phyloP scores from a whole-genome alignment of 2,888 invertebrate genomes.

The Esperia sulphurella region DNA sequence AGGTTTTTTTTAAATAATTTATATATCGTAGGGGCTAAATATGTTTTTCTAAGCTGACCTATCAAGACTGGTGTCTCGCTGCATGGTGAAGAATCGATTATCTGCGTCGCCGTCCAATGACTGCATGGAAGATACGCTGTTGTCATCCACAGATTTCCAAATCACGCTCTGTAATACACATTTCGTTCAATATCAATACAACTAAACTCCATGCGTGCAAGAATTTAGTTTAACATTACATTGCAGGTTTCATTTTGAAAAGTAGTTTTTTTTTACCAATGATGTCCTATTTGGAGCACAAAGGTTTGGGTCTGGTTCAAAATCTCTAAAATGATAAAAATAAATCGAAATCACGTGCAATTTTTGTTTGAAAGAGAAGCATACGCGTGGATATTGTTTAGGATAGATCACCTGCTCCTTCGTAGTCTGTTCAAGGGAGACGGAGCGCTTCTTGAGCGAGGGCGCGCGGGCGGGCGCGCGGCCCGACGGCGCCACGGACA shows the following conservation, averaged over 20 bases:
- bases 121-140: slow-evolving; percentile 91
- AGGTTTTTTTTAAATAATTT: too few species aligned
- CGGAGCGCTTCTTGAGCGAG: slow-evolving; percentile 73
- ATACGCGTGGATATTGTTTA: neutral
- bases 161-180: slow-evolving; percentile 56
- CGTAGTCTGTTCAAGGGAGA: slow-evolving; percentile 73
- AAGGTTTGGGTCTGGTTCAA: too few species aligned
- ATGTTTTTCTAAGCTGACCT: slow-evolving; percentile 63
- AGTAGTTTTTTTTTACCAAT: too few species aligned
- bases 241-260: too few species aligned
- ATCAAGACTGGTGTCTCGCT: slow-evolving; percentile 88
- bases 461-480: slow-evolving; percentile 61
- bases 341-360: too few species aligned
- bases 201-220: too few species aligned
- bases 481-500: slow-evolving; percentile 52
- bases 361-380: neutral
- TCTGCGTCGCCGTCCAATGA: slow-evolving; percentile 85
- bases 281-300: too few species aligned
- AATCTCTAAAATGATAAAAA: too few species aligned
- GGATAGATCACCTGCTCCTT: slow-evolving; percentile 59
- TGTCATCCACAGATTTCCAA: slow-evolving; percentile 91
- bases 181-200: too few species aligned
- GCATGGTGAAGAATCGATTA: slow-evolving; percentile 78
- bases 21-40: too few species aligned
- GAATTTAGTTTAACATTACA: too few species aligned